These are phyloP conservation scores for Hydrolagus colliei DNA, from an alignment of 2,797 vertebrate genomes.

Conservation along the genomic window DNA sequence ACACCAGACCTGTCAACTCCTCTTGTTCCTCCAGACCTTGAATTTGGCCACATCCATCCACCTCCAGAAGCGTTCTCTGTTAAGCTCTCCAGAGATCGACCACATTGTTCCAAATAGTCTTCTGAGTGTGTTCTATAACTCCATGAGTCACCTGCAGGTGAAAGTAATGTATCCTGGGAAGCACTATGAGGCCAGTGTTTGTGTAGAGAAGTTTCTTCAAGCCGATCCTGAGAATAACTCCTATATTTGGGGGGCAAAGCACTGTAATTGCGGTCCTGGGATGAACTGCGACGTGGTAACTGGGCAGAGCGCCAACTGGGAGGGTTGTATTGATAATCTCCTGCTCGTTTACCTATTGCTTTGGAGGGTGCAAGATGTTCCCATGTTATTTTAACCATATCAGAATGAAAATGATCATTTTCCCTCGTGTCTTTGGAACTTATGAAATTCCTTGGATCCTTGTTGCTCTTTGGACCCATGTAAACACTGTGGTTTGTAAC, in stretches of 20 bases:
- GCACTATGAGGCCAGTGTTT: conserved; percentile 81
- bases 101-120: conserved; percentile 66
- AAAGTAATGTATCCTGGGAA: conserved; percentile 81
- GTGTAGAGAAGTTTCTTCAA: conserved; percentile 55
- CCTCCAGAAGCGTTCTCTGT: conserved; percentile 64
- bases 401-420: conserved; percentile 40
- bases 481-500: conserved; percentile 21
- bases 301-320: conserved; percentile 77
- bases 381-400: conserved; percentile 41
- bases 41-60: conserved; percentile 49
- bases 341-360: conserved; percentile 51
- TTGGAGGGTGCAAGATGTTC: conserved; percentile 40
- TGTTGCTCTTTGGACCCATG: conserved; percentile 28
- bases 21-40: conserved; percentile 25
- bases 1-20: conserved; percentile 36
- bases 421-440: conserved; percentile 47
- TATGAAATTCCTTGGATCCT: conserved; percentile 49
- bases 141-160: conserved; percentile 59
- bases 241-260: conserved; percentile 68
- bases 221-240: conserved; percentile 83
- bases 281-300: conserved; percentile 56
- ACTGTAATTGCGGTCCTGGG: conserved; percentile 47
- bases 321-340: not conserved
- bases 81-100: conserved; percentile 75
- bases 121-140: conserved; percentile 67